phyloP scores from a whole-genome alignment of 2,113 vertebrate species.

The Takifugu bimaculatus region DNA sequence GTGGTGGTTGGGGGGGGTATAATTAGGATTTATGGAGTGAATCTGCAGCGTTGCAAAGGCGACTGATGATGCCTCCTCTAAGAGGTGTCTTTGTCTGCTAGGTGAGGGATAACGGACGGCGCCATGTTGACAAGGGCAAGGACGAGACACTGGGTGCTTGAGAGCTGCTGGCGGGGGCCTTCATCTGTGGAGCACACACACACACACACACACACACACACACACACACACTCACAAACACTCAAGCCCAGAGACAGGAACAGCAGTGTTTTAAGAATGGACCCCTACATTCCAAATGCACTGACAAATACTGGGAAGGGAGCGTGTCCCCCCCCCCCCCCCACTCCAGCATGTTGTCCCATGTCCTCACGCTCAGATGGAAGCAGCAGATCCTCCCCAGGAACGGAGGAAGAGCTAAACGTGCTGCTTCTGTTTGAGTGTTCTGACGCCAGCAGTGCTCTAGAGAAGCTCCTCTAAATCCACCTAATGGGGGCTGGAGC shows the following conservation, averaged over 20 bases:
- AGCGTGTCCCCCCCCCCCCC: no score
- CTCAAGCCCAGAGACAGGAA: background rate
- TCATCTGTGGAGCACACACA: slow-evolving; percentile 51
- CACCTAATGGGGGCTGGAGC: slow-evolving; percentile 53
- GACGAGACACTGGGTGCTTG: slow-evolving; percentile 76
- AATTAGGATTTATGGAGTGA: slow-evolving; percentile 99
- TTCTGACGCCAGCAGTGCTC: slow-evolving; percentile 28
- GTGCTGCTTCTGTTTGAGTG: slow-evolving; percentile 29
- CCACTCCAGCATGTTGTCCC: slow-evolving; percentile 4
- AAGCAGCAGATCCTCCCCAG: slow-evolving; percentile 12
- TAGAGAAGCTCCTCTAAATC: slow-evolving; percentile 43
- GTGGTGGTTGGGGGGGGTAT: slow-evolving; percentile 68
- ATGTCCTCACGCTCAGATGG: slow-evolving; percentile 19
- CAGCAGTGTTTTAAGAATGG: no score
- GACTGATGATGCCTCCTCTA: slow-evolving; percentile 90
- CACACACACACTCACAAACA: slow-evolving; percentile 4
- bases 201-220: slow-evolving; percentile 40
- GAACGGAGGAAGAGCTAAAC: slow-evolving; percentile 31
- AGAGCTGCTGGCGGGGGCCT: slow-evolving; percentile 70
- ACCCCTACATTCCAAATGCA: no score
- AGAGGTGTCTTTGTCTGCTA: slow-evolving; percentile 84
- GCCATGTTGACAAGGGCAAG: slow-evolving; percentile 90
- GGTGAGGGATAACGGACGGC: slow-evolving; percentile 89
- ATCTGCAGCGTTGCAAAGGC: slow-evolving; percentile 97
- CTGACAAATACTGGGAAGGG: no score